Evolutionary conservation across 2,888 invertebrate genomes (phyloP), one percentile per base, ranked within the genome.

Genomic region (Chymomyza fuscimana): DNA sequence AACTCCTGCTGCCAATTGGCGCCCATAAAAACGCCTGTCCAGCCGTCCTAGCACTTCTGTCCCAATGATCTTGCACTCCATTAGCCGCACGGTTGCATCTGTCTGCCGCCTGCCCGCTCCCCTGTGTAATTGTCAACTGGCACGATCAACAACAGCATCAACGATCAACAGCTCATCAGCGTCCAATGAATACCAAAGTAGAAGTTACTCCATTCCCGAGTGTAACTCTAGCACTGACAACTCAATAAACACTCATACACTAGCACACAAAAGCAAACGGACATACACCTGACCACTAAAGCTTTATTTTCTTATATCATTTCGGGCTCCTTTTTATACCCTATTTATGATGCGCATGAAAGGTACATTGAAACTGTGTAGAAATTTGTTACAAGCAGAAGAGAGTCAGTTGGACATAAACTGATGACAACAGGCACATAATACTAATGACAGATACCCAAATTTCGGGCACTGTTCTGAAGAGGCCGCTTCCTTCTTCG

Each of bases 71-170:
- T 54, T 16, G 54, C 77, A 77, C 78, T 82, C 82, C 85, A 86
- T 87, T 83, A 83, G 85, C 84, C 75, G 75, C 54, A 32, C 65
- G 58, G 51, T 51, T 63, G 16, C 67, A 56, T 7, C 32, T 40
- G 15, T 32, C 25, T 25, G 46, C 16, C 46, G 15, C 15, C 22
- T 22, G 25, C 46, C 6, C 36, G 9, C 51, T 16, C 63, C 40
- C 46, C 52, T 73, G 76, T 87, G 83, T 87, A 84, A 84, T 84
- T 84, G 83, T 87, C 83, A 84, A 85, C 86, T 85, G 77, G 83
- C 87, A 84, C 87, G 83, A 84, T 83, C 86, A 56, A 62, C 40
- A 46, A 12, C 40, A 46, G 52, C 61, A 77, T 70, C 86, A 81
- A 63, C 83, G 12, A 83, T 82, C 87, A 83, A 77, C 83, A 84